Conservation (phyloP, 2,888 invertebrate genomes). For the Eumacrocentrus americanus region DNA sequence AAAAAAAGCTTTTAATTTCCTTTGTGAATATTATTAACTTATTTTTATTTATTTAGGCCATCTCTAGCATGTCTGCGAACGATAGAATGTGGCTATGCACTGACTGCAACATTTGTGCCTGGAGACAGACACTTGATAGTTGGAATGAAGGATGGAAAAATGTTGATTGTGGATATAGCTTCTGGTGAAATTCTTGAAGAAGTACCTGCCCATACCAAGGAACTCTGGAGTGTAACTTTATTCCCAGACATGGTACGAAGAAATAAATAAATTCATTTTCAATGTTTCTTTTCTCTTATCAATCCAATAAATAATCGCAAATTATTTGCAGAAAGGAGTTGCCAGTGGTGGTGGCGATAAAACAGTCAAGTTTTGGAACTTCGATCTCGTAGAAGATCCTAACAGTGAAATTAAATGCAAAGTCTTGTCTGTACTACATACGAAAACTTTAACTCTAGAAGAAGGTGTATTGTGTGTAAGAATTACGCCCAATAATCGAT, state of each 20-base stretch:
- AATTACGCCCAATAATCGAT: slow-evolving; percentile 84
- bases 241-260: slow-evolving; percentile 82
- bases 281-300: too few relatives aligned
- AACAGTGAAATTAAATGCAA: slow-evolving; percentile 70
- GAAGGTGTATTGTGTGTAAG: slow-evolving; percentile 85
- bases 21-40: too few relatives aligned
- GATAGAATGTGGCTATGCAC: slow-evolving; percentile 71
- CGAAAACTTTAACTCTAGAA: slow-evolving; percentile 82
- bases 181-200: slow-evolving; percentile 82
- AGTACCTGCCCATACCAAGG: slow-evolving; percentile 81
- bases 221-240: slow-evolving; percentile 79
- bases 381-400: slow-evolving; percentile 79
- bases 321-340: slow-evolving; percentile 82
- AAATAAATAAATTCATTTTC: too few relatives aligned
- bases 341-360: slow-evolving; percentile 88
- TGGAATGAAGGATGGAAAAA: slow-evolving; percentile 82
- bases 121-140: slow-evolving; percentile 89
- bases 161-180: slow-evolving; percentile 85
- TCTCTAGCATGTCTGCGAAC: slow-evolving; percentile 69
- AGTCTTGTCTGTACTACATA: slow-evolving; percentile 79
- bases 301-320: too few relatives aligned
- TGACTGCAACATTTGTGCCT: slow-evolving; percentile 81
- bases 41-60: slow-evolving; percentile 61
- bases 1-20: too few relatives aligned
- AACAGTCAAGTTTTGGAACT: slow-evolving; percentile 92